These are phyloP conservation scores for Ataeniobius toweri DNA, from an alignment of 2,797 vertebrate genomes.

Conservation along the genomic window DNA sequence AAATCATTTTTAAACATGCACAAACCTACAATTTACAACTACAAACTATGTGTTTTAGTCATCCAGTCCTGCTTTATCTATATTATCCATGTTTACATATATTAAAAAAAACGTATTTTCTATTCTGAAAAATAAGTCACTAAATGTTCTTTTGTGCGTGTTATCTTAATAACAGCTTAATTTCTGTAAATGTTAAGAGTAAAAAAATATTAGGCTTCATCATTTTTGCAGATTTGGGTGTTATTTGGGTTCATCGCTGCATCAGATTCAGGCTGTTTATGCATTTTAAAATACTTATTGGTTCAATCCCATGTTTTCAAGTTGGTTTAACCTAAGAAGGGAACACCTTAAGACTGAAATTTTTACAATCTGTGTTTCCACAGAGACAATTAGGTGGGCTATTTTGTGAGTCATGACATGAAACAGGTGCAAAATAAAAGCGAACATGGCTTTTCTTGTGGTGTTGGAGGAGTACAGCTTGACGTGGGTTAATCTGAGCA, in stretches of 20 bases:
- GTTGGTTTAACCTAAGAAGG: not conserved
- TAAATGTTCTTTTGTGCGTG: not conserved
- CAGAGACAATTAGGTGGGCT: not conserved
- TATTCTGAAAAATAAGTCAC: too few relatives aligned
- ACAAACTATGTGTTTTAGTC: too few relatives aligned
- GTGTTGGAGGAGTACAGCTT: conserved; percentile 29
- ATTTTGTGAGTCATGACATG: conserved; percentile 12
- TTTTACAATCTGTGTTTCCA: not conserved
- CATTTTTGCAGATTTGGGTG: not conserved
- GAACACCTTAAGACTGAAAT: not conserved
- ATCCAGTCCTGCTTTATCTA: too few relatives aligned
- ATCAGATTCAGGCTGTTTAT: not conserved
- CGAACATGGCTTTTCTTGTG: conserved; percentile 29
- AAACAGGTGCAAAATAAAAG: conserved; percentile 26
- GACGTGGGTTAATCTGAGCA: conserved; percentile 42
- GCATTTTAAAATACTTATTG: not conserved
- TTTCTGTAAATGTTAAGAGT: not conserved
- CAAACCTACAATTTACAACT: too few relatives aligned
- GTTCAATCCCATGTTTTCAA: not conserved
- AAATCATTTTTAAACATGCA: too few relatives aligned
- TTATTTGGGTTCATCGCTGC: not conserved
- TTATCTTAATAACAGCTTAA: too few relatives aligned
- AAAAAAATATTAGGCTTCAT: not conserved
- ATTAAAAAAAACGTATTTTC: too few relatives aligned
- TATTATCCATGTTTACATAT: too few relatives aligned